Base-by-base conservation (phyloP, 2,888 invertebrate genomes). In the Morpho achilles region DNA sequence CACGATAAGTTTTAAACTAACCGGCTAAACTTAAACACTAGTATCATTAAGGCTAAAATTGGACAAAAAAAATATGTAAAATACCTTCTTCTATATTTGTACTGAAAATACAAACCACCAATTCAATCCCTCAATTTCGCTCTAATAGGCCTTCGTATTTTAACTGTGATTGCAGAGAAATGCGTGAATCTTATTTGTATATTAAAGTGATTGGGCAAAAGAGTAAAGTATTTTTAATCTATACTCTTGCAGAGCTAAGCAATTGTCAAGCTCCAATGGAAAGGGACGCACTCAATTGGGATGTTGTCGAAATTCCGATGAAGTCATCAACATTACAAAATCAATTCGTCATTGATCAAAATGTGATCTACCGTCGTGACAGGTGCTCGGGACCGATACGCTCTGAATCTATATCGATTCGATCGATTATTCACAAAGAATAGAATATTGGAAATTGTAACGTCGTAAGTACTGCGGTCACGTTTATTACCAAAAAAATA, bases 331-430 rank as follows among this genome's bases (percentile, higher is more conserved):
- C 71, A 77, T 75, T 73, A 71, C 63, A 62, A 72, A 86, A 89
- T 88, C 80, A 72, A 89, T 89, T 89, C 82, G 89, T 85, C 83
- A 80, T 69, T 77, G 82, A 75, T 73, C 75, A 75, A 69, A 70
- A 69, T 83, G 87, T 87, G 89, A 85, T 87, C 79, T 85, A 89
- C 84, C 77, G 80, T 76, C 80, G 79, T 77, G 79, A 81, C 85
- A 86, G 84, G 86, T 87, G 86, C 77, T 69, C 70, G 73, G 70
- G 69, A 65, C 65, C 70, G 74, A 69, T 67, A 73, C 80, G 80
- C 79, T 82, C 71, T 69, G 71, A 73, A 79, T 81, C 79, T 74
- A 75, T 77, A 74, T 75, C 77, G 73, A 80, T 77, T 75, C 75
- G 74, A 81, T 79, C 80, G 80, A 84, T 85, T 85, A 84, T 82